These are phyloP conservation scores for Ambastaia sidthimunki DNA, from an alignment of 2,797 vertebrate genomes.

Conservation along the genomic window DNA sequence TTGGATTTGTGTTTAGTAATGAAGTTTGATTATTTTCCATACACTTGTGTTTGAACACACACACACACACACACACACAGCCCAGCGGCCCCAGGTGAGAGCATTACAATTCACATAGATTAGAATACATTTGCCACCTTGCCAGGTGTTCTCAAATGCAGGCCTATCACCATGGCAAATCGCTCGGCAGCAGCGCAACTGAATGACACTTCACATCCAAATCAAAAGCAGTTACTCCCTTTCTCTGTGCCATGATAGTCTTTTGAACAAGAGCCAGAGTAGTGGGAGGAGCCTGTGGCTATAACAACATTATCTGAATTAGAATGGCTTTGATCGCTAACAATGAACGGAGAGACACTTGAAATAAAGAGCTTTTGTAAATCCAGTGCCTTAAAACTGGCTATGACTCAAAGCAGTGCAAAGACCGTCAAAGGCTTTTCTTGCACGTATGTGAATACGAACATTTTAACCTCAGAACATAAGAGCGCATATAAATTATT, in stretches of 20 bases:
- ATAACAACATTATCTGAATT: conserved; percentile 51
- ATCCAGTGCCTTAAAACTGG: conserved; percentile 36
- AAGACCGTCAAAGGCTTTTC: conserved; percentile 32
- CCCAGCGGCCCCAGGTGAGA: conserved; percentile 56
- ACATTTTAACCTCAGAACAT: conserved; percentile 41
- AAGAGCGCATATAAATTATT: conserved; percentile 36
- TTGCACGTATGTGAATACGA: conserved; percentile 19
- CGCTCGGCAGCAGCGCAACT: conserved; percentile 10
- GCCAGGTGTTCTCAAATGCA: conserved; percentile 48
- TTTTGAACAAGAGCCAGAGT: conserved; percentile 39
- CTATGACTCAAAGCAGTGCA: conserved; percentile 34
- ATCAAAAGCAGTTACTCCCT: conserved; percentile 49
- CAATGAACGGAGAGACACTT: conserved; percentile 39
- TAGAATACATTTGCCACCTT: conserved; percentile 48
- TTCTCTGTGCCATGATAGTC: conserved; percentile 46
- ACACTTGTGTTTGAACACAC: conserved; percentile 23
- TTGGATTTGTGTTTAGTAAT: conserved; percentile 31
- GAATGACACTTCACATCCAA: conserved; percentile 51
- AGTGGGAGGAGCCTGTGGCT: conserved; percentile 48
- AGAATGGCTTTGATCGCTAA: conserved; percentile 50
- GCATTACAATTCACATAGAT: conserved; percentile 66
- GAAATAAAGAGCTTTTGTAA: conserved; percentile 50
- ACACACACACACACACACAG: conserved; percentile 8
- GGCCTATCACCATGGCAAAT: conserved; percentile 47
- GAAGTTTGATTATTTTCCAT: conserved; percentile 19